Base-by-base conservation (phyloP, 2,113 vertebrate genomes). In the Macrotis lagotis region DNA sequence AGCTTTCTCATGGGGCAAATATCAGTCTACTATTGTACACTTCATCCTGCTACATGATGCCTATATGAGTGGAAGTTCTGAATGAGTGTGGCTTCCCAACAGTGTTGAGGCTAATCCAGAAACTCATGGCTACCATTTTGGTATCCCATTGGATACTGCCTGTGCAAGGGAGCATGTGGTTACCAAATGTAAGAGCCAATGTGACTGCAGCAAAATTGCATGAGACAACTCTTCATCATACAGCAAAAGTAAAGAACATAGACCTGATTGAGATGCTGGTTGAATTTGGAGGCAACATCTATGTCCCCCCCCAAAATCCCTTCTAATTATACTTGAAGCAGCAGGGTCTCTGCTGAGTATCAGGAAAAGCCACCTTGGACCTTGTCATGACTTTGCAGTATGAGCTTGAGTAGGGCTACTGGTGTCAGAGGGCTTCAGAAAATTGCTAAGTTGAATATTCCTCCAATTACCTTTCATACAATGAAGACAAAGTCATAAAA, bases 171-270 rank as follows among this genome's bases (percentile, higher is more conserved):
- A n/a, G n/a, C n/a, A n/a, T n/a, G n/a, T n/a, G n/a, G n/a, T n/a
- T n/a, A n/a, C n/a, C n/a, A n/a, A n/a, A n/a, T n/a, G n/a, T n/a
- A n/a, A 7, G 24, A 44, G 99, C 99, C n/a, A 99, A 99, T 0
- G 99, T 99, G 96, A 99, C 99, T 0, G 99, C 99, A 0, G 98
- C 99, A 1, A 98, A 99, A 88, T 98, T 99, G 0, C 99, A 99
- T 0, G 99, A 99, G 98, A 99, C 99, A 0, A 99, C 99, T 0
- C 98, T 99, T 9, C 99, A 99, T 94, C 99, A 99, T 0, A 99
- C 99, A 0, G 99, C 99, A 0, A 99, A 99, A 93, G 98, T 97
- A 93, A 98, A 97, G 94, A 99, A 97, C 0, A 98, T 96, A 0
- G 99, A 99, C 47, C 98, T 99, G 97, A 99, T 99, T 0, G 98